Evolutionary conservation across 2,113 vertebrate species (phyloP).

Genomic region (Xenopus borealis): DNA sequence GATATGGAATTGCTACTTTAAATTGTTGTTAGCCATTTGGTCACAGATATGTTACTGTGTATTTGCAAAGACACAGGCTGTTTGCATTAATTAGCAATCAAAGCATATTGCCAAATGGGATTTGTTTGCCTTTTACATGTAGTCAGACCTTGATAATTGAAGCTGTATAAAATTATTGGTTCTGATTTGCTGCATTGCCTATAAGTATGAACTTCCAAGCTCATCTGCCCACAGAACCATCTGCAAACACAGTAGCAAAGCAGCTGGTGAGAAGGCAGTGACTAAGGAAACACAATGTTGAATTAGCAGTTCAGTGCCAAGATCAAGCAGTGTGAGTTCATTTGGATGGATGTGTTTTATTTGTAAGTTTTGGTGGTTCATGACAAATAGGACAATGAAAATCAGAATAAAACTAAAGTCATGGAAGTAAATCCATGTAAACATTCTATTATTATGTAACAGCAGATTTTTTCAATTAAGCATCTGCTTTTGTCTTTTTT

Average conservation of each 20-base stretch:
- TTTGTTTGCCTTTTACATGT: conserved; percentile 59
- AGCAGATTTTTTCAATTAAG: too few relatives aligned
- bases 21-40: too few relatives aligned
- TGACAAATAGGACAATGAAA: background rate
- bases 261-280: conserved; percentile 39
- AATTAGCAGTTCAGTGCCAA: conserved; percentile 30
- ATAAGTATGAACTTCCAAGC: conserved; percentile 31
- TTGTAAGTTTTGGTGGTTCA: conserved; percentile 1
- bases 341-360: conserved; percentile 6
- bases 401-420: too few relatives aligned
- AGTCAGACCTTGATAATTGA: conserved; percentile 52
- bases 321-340: conserved; percentile 9
- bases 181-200: conserved; percentile 48
- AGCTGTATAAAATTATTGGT: conserved; percentile 40
- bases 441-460: too few relatives aligned
- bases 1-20: conserved; percentile 56
- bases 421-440: too few relatives aligned
- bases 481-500: too few relatives aligned
- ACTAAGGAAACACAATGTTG: background rate
- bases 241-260: conserved; percentile 48
- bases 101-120: conserved; percentile 58
- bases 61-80: conserved; percentile 51
- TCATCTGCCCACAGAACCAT: conserved; percentile 47
- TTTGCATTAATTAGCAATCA: conserved; percentile 66
- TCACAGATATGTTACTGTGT: too few relatives aligned